These are phyloP conservation scores for Triops longicaudatus DNA, from an alignment of 1,140 invertebrate genomes.

Conservation along the genomic window DNA sequence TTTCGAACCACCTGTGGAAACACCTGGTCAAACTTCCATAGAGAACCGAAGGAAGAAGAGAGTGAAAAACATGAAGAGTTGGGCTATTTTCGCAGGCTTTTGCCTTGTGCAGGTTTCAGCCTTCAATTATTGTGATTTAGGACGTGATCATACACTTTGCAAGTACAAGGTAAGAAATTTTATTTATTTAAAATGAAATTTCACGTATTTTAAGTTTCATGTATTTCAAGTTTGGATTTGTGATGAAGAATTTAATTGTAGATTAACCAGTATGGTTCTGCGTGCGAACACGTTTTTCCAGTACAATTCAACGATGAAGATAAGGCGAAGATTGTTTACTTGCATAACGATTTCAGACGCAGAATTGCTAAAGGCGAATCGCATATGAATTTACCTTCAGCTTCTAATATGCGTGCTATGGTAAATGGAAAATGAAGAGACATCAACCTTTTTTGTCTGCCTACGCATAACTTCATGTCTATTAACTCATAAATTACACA, in stretches of 20 bases:
- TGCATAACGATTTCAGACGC: slow-evolving; percentile 68
- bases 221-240: not conserved
- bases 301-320: slow-evolving; percentile 20
- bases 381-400: slow-evolving; percentile 50
- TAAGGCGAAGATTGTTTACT: slow-evolving; percentile 39
- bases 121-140: slow-evolving; percentile 23
- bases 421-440: not conserved
- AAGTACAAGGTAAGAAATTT: slow-evolving; percentile 23
- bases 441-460: not conserved
- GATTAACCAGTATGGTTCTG: slow-evolving; percentile 4
- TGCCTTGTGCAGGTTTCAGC: not conserved
- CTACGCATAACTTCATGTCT: too few relatives aligned
- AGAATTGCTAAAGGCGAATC: slow-evolving; percentile 63
- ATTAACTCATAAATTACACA: not conserved
- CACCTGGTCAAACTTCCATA: not conserved
- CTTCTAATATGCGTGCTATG: slow-evolving; percentile 53
- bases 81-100: not conserved
- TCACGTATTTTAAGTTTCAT: too few relatives aligned
- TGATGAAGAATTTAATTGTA: not conserved
- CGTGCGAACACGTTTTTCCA: slow-evolving; percentile 10
- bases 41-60: not conserved
- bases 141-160: slow-evolving; percentile 24
- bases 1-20: not conserved
- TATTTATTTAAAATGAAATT: too few relatives aligned
- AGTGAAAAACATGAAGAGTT: not conserved